Base-by-base conservation (phyloP, 92 coral and sea anemone genomes). In the Zoanthus sansibaricus region DNA sequence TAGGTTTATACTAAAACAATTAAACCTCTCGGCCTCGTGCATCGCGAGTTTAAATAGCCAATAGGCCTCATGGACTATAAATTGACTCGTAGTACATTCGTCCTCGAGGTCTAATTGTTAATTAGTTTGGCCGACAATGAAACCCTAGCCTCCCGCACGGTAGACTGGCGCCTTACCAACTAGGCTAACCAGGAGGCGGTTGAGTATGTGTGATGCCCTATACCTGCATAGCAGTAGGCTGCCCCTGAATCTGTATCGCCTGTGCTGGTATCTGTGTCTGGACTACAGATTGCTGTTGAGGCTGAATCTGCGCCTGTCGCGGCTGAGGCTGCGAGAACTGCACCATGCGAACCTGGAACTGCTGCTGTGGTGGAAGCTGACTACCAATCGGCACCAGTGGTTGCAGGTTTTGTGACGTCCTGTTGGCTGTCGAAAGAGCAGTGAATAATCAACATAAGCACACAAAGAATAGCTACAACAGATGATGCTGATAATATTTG, bases 281-380 rank as follows among this genome's bases (percentile, higher is more conserved):
- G 10, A 92, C 95, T 7, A 90, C 86, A 77, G 94, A 84, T 46
- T 93, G 94, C 46, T 59, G 95, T 30, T 90, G 92, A 9, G 88
- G 84, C 66, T 93, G 93, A 45, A 88, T 86, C 86, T 88, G 95
- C 6, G 95, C 79, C 18, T 91, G 98, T 37, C 97, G 89, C 17
- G 82, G 3, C 61, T 59, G 72, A 5, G 71, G 98, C 67, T 93
- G 98, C 25, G 95, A 90, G 69, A 94, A 93, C 82, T 94, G 95
- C 51, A 94, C 98, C 90, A 94, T 93, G 54, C 94, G 94, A 42
- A 94, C 95, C 87, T 94, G 95, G 70, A 94, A 94, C 92, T 91
- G 98, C 47, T 80, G 98, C 66, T 93, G 95, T 2, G 86, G 91
- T 13, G 83, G 71, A 69, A 78, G 71, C 25, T 78, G 83, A 31